Evolutionary conservation across 2,113 vertebrate genomes (phyloP), one percentile per base, ranked within the genome.

Genomic region (Centropus bengalensis): DNA sequence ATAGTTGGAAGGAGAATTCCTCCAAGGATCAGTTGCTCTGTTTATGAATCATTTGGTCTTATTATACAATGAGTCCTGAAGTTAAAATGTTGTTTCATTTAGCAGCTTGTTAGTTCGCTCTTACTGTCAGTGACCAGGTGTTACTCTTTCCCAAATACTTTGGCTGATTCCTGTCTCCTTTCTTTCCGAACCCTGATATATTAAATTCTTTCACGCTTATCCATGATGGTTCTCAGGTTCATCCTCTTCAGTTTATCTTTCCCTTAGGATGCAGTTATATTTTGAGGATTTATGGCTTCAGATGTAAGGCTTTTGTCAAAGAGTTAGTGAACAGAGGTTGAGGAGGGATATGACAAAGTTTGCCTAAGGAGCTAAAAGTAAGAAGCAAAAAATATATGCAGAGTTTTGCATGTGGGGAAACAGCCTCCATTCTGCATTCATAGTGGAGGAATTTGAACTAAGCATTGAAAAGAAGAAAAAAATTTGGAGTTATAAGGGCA

Each of bases 161-260:
- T 95, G 75, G 51, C 81, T 81, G 70, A 66, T 42, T 95, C 59
- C 20, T 58, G 69, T 45, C 51, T 88, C 33, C 27, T 85, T 92
- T 81, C 71, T 87, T 95, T 95, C 79, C 51, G 71, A 91, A 9
- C 12, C 56, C 30, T 70, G 63, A 70, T 73, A 86, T 59, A 91
- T 89, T 84, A 88, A 93, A 89, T 92, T 88, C 22, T 89, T 94
- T 92, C 38, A 60, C 56, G 67, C 26, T 86, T 84, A 67, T 60
- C 62, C 21, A 0, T 56, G 23, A 22, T 59, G 20, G 27, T 74
- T 85, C 51, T 74, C 80, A 67, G 23, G 20, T 10, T 89, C 45
- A 84, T 95, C 40, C 27, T 78, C 51, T 76, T 79, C 32, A 73
- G n/a, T 70, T 92, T 86, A 94, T 30, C 33, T 88, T 83, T 30